Evolutionary conservation across 2,113 vertebrate species (phyloP).

Genomic region (Stercorarius parasiticus): DNA sequence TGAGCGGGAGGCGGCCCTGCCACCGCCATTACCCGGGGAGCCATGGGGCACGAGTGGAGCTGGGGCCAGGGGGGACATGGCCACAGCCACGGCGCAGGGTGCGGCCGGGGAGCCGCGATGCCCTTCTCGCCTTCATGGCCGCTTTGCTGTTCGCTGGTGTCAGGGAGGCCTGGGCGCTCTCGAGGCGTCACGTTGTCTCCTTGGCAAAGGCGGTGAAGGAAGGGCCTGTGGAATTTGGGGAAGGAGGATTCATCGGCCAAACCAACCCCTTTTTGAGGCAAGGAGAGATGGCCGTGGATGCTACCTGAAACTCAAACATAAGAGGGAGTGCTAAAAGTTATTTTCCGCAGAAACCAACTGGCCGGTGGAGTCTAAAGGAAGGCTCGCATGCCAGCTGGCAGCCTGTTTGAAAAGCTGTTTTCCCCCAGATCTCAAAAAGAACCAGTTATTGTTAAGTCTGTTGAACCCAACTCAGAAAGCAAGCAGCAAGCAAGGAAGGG

Average conservation of each 20-base stretch:
- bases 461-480: not conserved
- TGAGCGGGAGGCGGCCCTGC: not conserved
- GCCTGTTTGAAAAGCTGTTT: not conserved
- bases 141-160: not conserved
- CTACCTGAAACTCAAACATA: too few species aligned
- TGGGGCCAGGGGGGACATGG: not conserved
- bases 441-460: not conserved
- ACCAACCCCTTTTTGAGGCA: not conserved
- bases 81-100: too few species aligned
- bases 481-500: too few species aligned
- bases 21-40: too few species aligned
- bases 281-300: fast-evolving
- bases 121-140: not conserved
- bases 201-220: not conserved
- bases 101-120: fast-evolving
- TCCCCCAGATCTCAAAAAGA: not conserved
- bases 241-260: not conserved
- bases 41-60: not conserved
- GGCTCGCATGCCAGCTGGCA: fast-evolving
- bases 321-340: too few species aligned
- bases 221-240: not conserved
- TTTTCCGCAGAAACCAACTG: not conserved
- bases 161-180: too few species aligned
- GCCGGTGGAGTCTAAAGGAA: fast-evolving
- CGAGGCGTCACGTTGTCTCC: too few species aligned